Base-by-base conservation (phyloP, 37 sponge, comb jelly and placozoan genomes). In the Oscarella lobularis region DNA sequence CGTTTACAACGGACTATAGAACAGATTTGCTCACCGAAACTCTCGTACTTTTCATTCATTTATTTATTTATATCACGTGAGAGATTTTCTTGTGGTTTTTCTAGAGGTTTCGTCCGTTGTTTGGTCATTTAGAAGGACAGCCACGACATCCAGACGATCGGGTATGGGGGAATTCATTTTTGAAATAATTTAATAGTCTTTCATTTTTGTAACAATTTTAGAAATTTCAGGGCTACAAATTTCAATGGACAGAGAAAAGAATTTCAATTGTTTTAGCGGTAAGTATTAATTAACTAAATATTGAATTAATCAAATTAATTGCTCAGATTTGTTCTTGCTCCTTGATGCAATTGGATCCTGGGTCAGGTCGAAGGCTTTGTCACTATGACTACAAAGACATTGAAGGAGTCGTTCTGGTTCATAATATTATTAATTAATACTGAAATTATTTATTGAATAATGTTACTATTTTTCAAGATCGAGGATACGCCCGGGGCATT, bases 351-450 rank as follows among this genome's bases (percentile, higher is more conserved):
- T 4, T 29, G 6, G 71, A 68, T 68, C 35, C 71, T 68, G 60
- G 20, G 60, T 29, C 29, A 5, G 33, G 31, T 5, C 6, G 31
- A 5, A 4, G 29, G 6, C 5, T 68, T 4, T 5, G 31, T 68
- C 33, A 32, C 60, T 98, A 98, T 71, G 75, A 89, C 78, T 98
- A 85, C 84, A 98, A 94, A 70, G 92, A 98, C 60, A 88, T 94
- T 36, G 92, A 98, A 75, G 83, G 67, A 36, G 65, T 96, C 30
- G 83, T 84, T 35, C 86, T 77, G 84, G 97, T 81, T 2, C 67
- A 39, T 5, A 14, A 68, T 14, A 34, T 5, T 9, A 27, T 70
- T 70, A 27, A 20, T 29, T 70, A 20, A 70, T 70, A 27, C 14
- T 70, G 14, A 20, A 27, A 9, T 35, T 31, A 20, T 70, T 70